Conservation (phyloP, 2,888 invertebrate species). For the Drosophila yooni region DNA sequence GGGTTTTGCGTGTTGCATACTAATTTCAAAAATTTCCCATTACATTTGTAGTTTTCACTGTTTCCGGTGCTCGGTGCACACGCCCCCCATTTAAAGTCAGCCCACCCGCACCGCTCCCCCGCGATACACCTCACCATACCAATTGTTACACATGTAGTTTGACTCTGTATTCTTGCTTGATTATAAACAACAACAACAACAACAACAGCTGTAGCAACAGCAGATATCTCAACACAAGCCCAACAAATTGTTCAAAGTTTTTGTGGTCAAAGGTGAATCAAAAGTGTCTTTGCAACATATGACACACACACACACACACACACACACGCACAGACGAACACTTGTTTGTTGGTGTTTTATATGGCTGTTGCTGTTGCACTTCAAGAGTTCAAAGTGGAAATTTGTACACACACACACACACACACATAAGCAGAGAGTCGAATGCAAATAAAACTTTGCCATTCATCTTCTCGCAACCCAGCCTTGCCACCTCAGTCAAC, state of each 20-base stretch:
- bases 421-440: background rate
- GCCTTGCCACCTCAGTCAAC: background rate
- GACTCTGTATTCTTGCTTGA: constrained; percentile 57
- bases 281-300: constrained; percentile 61
- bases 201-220: constrained; percentile 17
- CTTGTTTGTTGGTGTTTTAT: constrained; percentile 19
- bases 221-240: constrained; percentile 43
- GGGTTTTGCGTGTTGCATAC: constrained; percentile 77
- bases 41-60: constrained; percentile 75
- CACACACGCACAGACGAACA: background rate
- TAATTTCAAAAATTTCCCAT: constrained; percentile 79
- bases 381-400: constrained; percentile 36
- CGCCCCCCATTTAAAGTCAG: constrained; percentile 3
- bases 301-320: constrained; percentile 8
- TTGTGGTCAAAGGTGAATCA: constrained; percentile 68
- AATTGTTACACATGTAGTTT: constrained; percentile 62
- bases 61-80: constrained; percentile 6
- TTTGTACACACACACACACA: background rate
- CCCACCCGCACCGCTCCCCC: background rate
- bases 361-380: constrained; percentile 36
- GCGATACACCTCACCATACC: background rate
- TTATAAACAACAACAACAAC: constrained; percentile 49
- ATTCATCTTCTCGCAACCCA: background rate
- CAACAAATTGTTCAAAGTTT: constrained; percentile 66
- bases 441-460: constrained; percentile 60